Conservation (phyloP, 2,888 invertebrate genomes). For the Rhodophaea formosa region DNA sequence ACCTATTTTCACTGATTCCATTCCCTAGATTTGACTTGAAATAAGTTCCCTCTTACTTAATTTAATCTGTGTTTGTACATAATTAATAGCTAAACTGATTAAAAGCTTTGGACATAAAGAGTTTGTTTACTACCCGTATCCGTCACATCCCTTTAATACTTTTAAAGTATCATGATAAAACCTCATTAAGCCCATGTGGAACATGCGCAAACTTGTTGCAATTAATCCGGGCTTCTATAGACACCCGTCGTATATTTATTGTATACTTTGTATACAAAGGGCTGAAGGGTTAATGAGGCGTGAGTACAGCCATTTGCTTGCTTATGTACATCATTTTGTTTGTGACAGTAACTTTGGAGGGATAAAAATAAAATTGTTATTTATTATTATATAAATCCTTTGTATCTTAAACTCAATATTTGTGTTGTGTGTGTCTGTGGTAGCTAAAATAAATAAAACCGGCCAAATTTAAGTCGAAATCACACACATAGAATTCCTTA, state of each 20-base stretch:
- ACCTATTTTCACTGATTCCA: too few species aligned
- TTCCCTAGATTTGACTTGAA: too few species aligned
- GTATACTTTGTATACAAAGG: background rate
- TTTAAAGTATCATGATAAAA: slow-evolving; percentile 9
- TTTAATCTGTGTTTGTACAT: too few species aligned
- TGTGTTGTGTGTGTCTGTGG: too few species aligned
- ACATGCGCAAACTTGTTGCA: slow-evolving; percentile 8
- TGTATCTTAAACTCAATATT: too few species aligned
- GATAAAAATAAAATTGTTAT: background rate
- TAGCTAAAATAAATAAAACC: too few species aligned
- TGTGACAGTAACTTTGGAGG: background rate
- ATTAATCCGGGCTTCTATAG: slow-evolving; percentile 6
- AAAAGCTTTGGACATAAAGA: background rate
- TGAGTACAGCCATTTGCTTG: background rate
- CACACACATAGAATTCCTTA: too few species aligned
- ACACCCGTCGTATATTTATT: background rate
- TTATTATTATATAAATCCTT: too few species aligned
- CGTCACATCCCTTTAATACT: background rate
- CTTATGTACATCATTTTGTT: background rate
- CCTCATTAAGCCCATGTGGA: slow-evolving; percentile 1
- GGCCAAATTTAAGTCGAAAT: too few species aligned
- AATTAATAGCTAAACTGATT: background rate
- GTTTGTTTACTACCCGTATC: background rate
- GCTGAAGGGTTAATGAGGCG: slow-evolving; percentile 1
- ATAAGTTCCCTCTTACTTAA: too few species aligned